phyloP scores from a whole-genome alignment of 2,888 invertebrate species.

The Palloptera scutellata region DNA sequence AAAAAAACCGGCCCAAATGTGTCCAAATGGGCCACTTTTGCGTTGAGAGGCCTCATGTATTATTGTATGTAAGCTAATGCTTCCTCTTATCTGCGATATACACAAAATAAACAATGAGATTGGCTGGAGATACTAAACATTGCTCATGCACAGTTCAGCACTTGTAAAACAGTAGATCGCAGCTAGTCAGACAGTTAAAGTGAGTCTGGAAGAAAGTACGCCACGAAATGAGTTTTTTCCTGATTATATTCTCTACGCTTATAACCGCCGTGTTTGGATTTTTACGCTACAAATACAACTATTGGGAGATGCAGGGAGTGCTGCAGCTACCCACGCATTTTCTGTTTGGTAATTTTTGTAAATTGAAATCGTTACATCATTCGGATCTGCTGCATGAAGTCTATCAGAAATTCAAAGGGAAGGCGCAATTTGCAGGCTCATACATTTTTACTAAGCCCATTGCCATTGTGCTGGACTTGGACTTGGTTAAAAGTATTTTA shows the following conservation, averaged over 20 bases:
- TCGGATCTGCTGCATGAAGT: conserved; percentile 45
- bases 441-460: conserved; percentile 51
- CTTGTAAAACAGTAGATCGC: too few species aligned
- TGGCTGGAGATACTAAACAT: too few species aligned
- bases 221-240: conserved; percentile 40
- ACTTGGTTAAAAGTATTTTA: conserved; percentile 56
- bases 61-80: too few species aligned
- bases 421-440: conserved; percentile 45
- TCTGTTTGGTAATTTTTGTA: conserved; percentile 45
- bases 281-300: conserved; percentile 43
- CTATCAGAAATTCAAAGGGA: conserved; percentile 49
- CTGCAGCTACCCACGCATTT: conserved; percentile 44
- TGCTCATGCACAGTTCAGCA: too few species aligned
- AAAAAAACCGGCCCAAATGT: too few species aligned
- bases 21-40: too few species aligned
- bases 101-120: too few species aligned
- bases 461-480: conserved; percentile 51
- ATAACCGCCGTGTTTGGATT: conserved; percentile 39
- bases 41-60: too few species aligned
- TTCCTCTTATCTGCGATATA: too few species aligned
- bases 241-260: conserved; percentile 39
- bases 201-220: background rate
- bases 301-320: conserved; percentile 48
- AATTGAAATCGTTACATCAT: conserved; percentile 40
- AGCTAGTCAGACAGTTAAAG: too few species aligned